A percentile compares a stretch with the other conserved stretches of the same genome.
Conservation (phyloP, 2,797 vertebrate species). For the Adrianichthys oophorus region DNA sequence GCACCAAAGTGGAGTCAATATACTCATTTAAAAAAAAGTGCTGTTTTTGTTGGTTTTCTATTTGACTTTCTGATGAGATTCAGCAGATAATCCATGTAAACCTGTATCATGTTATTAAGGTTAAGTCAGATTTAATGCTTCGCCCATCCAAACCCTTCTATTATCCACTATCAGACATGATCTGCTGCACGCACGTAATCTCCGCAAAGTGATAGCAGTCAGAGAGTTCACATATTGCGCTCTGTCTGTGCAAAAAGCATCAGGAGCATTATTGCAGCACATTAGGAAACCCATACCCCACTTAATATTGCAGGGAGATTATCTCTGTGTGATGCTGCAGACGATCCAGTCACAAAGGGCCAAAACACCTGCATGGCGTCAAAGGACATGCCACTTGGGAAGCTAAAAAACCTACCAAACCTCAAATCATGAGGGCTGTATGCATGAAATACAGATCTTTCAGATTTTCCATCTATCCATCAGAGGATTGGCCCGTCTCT, state of each 20-base stretch:
- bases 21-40: constrained; percentile 2
- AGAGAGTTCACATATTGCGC: constrained; percentile 13
- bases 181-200: constrained; percentile 57
- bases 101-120: constrained; percentile 63
- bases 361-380: constrained; percentile 14
- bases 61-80: constrained; percentile 36
- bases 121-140: constrained; percentile 66
- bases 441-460: constrained; percentile 15
- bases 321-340: constrained; percentile 34
- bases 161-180: constrained; percentile 58
- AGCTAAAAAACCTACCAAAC: constrained; percentile 9
- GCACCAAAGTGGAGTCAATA: constrained; percentile 1
- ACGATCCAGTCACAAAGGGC: constrained; percentile 40
- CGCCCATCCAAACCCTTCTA: constrained; percentile 33
- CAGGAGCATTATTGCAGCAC: constrained; percentile 23
- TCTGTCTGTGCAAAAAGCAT: constrained; percentile 23
- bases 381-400: constrained; percentile 26
- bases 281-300: constrained; percentile 30
- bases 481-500: not conserved
- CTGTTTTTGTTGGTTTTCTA: not conserved
- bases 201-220: constrained; percentile 42
- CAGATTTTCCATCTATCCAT: not conserved
- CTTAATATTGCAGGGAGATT: constrained; percentile 36
- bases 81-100: constrained; percentile 45
- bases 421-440: constrained; percentile 13